Evolutionary conservation across 2,797 vertebrate genomes (phyloP).

Genomic region (Micromesistius poutassou): DNA sequence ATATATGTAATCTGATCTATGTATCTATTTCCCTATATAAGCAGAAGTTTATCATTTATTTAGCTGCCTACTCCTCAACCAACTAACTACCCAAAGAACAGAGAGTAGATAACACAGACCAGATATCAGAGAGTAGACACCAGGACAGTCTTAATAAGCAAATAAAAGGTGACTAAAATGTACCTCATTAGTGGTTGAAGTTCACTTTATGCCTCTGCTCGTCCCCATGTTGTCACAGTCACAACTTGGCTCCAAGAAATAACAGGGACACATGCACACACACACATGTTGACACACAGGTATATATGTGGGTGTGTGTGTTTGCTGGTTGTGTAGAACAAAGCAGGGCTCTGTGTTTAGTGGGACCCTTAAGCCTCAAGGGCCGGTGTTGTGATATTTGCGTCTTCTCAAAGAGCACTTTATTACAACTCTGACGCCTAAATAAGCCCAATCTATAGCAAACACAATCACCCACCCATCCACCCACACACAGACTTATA

Average conservation of each 20-base stretch:
- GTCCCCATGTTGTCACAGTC: neutral
- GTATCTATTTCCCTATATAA: neutral
- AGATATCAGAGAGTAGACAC: neutral
- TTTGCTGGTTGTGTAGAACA: slow-evolving; percentile 16
- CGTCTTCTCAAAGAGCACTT: slow-evolving; percentile 28
- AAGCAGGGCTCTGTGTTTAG: neutral
- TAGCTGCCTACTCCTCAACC: neutral
- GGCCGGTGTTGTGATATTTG: slow-evolving; percentile 14
- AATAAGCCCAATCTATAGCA: slow-evolving; percentile 20
- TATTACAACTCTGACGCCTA: slow-evolving; percentile 25
- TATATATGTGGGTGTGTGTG: neutral
- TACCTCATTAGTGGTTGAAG: neutral
- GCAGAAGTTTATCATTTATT: neutral
- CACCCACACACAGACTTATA: slow-evolving; percentile 4
- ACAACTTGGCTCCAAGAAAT: neutral
- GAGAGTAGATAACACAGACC: neutral
- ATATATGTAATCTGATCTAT: neutral
- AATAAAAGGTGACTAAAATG: neutral
- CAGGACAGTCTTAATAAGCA: neutral
- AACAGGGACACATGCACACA: neutral
- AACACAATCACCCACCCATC: slow-evolving; percentile 11
- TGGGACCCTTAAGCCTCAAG: slow-evolving; percentile 13
- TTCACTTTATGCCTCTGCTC: neutral
- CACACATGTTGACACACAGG: neutral
- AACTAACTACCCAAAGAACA: neutral